Evolutionary conservation across 2,797 vertebrate species (phyloP), one percentile per base, ranked within the genome.

Genomic region (Anolis apletophallus): DNA sequence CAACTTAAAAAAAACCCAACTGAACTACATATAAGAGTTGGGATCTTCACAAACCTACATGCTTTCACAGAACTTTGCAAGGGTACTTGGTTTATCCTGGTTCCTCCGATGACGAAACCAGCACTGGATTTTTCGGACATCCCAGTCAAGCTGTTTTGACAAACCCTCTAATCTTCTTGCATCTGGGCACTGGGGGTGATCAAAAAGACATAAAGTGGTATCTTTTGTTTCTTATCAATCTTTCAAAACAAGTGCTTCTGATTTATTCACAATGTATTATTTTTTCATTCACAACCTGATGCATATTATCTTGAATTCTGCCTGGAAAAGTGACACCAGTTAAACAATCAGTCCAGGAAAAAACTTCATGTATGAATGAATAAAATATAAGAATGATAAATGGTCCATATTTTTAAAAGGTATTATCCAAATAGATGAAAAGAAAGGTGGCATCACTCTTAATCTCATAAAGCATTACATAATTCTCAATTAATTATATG

Each of bases 71-170:
- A 99, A 99, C 92, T 99, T 99, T 11, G 97, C 98, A 95, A 98
- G 97, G 69, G 94, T 97, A 94, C 97, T 97, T 92, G 98, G 98
- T 94, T 99, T 99, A 93, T 99, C 98, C 94, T 99, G 98, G 97
- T 98, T 99, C 96, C 99, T 97, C 91, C 98, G 97, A 54, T 97
- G 98, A 69, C 98, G 97, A 96, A 99, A 99, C 99, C 99, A 99
- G 90, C 97, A 97, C 94, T 99, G 98, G 94, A 99, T 97, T 96
- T 98, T 99, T 64, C 97, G 96, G 85, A 98, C 97, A 72, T 99
- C 98, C 98, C 98, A 99, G 97, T 99, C 99, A 92, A 99, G 97
- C 94, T 99, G 99, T 93, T 99, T 99, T 54, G 98, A 98, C 61
- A 99, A 95, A 61, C 98, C 98, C 61, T 98, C 97, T 86, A 99